These are phyloP conservation scores for Drosophila paulistorum DNA, from an alignment of 1,140 invertebrate genomes.

Conservation along the genomic window DNA sequence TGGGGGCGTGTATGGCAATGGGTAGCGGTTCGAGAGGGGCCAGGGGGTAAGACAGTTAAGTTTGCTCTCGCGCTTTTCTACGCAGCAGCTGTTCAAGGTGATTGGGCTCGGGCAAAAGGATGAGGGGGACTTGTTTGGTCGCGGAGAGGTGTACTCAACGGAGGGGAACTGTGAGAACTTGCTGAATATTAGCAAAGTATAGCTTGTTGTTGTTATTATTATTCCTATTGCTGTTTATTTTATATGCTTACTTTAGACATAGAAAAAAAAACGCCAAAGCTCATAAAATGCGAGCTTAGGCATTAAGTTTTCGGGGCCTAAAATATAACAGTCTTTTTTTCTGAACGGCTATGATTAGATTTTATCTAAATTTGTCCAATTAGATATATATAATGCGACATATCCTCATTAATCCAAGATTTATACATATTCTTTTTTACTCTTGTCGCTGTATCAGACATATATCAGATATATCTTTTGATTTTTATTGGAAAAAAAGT, in stretches of 20 bases:
- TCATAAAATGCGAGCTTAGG: slow-evolving; percentile 9
- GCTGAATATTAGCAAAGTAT: slow-evolving; percentile 9
- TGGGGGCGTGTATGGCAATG: slow-evolving; percentile 5
- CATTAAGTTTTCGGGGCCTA: neutral
- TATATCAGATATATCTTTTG: too few species aligned
- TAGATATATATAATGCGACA: neutral
- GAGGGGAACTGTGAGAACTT: neutral
- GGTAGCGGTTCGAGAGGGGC: neutral
- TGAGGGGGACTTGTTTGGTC: neutral
- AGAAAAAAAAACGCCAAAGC: slow-evolving; percentile 3
- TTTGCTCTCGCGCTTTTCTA: slow-evolving; percentile 41
- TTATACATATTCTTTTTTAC: too few species aligned
- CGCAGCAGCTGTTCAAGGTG: slow-evolving; percentile 50
- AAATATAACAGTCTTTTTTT: neutral
- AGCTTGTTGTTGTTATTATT: neutral
- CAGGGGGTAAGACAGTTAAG: neutral
- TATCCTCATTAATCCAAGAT: too few species aligned
- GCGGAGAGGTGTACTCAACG: neutral
- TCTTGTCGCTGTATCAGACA: too few species aligned
- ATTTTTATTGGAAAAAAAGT: too few species aligned
- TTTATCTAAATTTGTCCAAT: neutral
- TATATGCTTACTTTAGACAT: slow-evolving; percentile 3
- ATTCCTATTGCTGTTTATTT: slow-evolving; percentile 13
- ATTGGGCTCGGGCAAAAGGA: neutral
- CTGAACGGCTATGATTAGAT: neutral